Percentiles rank a stretch among this genome's conserved stretches.
phyloP scores from a whole-genome alignment of 2,888 invertebrate species.

The Athripsodes cinereus region DNA sequence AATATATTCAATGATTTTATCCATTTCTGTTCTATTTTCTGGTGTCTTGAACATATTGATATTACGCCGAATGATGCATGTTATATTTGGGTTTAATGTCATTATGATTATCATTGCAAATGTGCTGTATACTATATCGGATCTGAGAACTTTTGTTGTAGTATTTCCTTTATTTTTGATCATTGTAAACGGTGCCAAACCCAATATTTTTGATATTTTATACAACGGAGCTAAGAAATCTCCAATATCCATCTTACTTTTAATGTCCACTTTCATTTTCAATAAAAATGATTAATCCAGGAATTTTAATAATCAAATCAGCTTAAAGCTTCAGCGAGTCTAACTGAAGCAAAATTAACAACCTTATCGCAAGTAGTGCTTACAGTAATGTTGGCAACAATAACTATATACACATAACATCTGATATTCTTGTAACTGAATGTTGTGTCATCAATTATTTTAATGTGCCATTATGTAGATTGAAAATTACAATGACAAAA shows the following conservation, averaged over 20 bases:
- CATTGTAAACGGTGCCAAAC: constrained; percentile 17
- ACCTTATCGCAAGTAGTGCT: too few species aligned
- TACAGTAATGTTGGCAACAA: too few species aligned
- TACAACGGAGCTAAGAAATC: constrained; percentile 12
- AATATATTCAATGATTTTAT: constrained; percentile 2
- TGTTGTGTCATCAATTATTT: too few species aligned
- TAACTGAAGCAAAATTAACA: too few species aligned
- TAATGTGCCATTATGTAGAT: too few species aligned
- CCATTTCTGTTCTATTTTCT: background rate
- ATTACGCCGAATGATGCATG: background rate
- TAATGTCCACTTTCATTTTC: constrained; percentile 4
- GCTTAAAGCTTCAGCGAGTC: too few species aligned
- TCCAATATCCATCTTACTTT: background rate
- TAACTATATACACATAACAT: too few species aligned
- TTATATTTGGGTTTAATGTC: background rate
- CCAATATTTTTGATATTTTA: constrained; percentile 13
- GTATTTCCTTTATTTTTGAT: constrained; percentile 1
- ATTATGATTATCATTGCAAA: background rate
- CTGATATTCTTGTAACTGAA: too few species aligned
- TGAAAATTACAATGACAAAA: too few species aligned
- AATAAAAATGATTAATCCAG: background rate
- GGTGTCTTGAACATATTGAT: background rate
- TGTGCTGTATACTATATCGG: constrained; percentile 6
- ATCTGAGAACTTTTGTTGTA: background rate
- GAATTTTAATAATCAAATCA: too few species aligned